Base-by-base conservation (phyloP, 1,140 invertebrate species). In the Pseudoatta argentina region DNA sequence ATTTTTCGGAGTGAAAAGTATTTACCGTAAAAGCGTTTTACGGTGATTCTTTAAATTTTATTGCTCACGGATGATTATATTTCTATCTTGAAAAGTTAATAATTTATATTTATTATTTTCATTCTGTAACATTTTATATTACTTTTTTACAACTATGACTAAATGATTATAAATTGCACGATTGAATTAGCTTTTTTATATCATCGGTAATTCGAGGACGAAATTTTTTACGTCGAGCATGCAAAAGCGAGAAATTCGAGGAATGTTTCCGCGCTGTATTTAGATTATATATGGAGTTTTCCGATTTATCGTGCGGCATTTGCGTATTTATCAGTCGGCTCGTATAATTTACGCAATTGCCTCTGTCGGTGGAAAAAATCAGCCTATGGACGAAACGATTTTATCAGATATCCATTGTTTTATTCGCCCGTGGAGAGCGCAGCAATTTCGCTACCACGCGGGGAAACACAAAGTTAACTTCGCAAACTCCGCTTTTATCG, bases 341-440 rank as follows among this genome's bases (percentile, higher is more conserved):
- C 44, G 69, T 83, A 75, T 75, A 83, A 83, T 83, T 83, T 51
- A 44, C 69, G 27, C 79, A 73, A 82, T 82, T 82, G 79, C 79
- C 21, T 73, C 24, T 3, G 66, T 72, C 67, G 67, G 12, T 34
- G 69, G 21, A 14, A 48, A 82, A 61, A 75, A 71, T 44, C 24
- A n/a, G 39, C 27, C 39, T 75, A 73, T 48, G 55, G 55, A 73
- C 30, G 57, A 83, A 51, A 63, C 79, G 79, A 75, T 83, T 83
- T 83, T 83, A 83, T 83, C 69, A 83, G 69, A n/a, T 82, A 82
- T 82, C 53, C 48, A n/a, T 75, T 83, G 69, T 75, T 83, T 83
- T 73, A 83, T 82, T 82, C 14, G 67, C 27, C 39, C 21, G 14
- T 61, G 79, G 14, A 48, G 69, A 63, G 39, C 39, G 55, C 39